A percentile compares a stretch with the other conserved stretches of the same genome.
These are phyloP conservation scores for Crocodylus rhombifer DNA, from an alignment of 2,797 vertebrate genomes.

Conservation along the genomic window DNA sequence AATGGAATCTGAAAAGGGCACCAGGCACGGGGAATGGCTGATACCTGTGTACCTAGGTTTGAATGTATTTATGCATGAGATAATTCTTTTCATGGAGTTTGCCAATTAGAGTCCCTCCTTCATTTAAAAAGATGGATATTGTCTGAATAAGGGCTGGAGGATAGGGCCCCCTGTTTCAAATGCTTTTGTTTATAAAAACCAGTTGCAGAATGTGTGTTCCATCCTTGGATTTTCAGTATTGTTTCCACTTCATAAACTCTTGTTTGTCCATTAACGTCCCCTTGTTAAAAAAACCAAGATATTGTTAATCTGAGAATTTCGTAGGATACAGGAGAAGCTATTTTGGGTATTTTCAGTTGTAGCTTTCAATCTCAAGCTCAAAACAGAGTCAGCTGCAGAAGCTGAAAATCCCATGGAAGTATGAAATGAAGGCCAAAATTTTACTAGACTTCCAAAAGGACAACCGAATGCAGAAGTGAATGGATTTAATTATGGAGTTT, in stretches of 20 bases:
- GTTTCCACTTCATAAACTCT: background rate
- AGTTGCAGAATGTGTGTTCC: background rate
- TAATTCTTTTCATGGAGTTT: rapidly evolving
- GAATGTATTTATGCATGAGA: background rate
- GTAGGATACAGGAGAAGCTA: background rate
- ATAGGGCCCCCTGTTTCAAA: rapidly evolving
- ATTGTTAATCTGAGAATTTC: background rate
- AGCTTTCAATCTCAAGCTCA: background rate
- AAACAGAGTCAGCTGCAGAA: background rate
- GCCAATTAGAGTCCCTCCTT: background rate
- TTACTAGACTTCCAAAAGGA: background rate
- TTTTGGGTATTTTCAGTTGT: background rate
- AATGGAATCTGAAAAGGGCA: background rate
- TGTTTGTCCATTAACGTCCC: background rate
- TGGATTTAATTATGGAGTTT: background rate
- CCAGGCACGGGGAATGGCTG: background rate
- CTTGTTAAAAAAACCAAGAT: background rate
- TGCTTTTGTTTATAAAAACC: background rate
- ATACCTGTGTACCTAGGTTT: background rate
- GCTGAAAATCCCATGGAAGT: background rate
- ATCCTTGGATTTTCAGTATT: background rate
- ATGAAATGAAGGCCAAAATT: background rate
- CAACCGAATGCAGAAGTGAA: background rate
- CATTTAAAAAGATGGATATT: rapidly evolving
- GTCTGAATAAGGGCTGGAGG: rapidly evolving